Base-by-base conservation (phyloP, 30 jellyfish, hydroid and myxozoan species). In the Aurelia sp. region DNA sequence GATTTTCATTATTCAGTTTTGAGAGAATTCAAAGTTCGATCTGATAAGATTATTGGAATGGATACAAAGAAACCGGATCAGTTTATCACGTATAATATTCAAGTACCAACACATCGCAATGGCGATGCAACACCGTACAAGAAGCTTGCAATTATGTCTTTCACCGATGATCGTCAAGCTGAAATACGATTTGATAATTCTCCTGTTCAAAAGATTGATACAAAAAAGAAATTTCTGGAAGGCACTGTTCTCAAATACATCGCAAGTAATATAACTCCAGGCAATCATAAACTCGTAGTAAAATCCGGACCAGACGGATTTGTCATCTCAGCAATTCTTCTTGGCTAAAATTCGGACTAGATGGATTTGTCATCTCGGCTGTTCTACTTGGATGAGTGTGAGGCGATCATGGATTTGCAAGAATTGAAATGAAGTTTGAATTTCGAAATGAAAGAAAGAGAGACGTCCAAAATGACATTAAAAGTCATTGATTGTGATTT, bases 41-140 rank as follows among this genome's bases (percentile, higher is more conserved):
- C 99, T 6, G 99, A 95, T 72, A 95, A 95, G 77, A 95, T 95
- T 19, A 88, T 82, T 13, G 99, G 99, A 16, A 95, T 95, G 99
- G 98, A 95, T 15, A 90, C 99, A 44, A 89, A 86, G 74, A 81
- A 85, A 31, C 59, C 78, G 20, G 96, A 90, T 71, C 99, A 95
- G 90, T 90, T 60, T 69, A 74, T 95, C 27, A 90, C 96, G 21
- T 95, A 78, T 86, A 71, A 76, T 3, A 74, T 89, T 17, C 85
- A 67, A n/a, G 87, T 95, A 13, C 99, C 99, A 17, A 52, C 78
- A 33, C 99, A 95, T 69, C 90, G 92, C 17, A 67, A 75, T 31
- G 98, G 98, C 2, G 96, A 86, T 20, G 80, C 60, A 64, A 57
- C 86, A 62, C 97, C 98, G 13, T 95, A 88, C 86, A 86, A 83